These are phyloP conservation scores for Anser brachyrhynchus DNA, from an alignment of 2,113 vertebrate species.

Conservation along the genomic window DNA sequence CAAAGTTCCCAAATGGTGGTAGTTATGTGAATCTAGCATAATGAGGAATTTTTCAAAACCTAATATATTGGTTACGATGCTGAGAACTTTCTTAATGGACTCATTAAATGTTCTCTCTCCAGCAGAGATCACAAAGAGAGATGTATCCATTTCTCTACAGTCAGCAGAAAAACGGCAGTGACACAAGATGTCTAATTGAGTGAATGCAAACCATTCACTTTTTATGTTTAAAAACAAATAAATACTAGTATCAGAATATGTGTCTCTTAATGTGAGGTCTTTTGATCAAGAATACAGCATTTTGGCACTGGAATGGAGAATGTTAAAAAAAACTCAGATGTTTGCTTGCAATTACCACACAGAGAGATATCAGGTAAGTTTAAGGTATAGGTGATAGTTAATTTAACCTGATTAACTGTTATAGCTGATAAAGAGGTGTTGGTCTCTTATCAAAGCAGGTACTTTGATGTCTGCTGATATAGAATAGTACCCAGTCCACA, in stretches of 20 bases:
- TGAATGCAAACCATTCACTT: neutral
- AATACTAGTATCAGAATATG: neutral
- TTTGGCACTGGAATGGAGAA: neutral
- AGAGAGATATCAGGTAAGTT: neutral
- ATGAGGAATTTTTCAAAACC: neutral
- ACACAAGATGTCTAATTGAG: neutral
- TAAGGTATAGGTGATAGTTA: neutral
- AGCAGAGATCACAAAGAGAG: neutral
- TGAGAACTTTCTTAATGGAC: neutral
- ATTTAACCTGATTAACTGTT: neutral
- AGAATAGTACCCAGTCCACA: neutral
- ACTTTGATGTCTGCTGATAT: conserved; percentile 12
- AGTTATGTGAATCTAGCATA: neutral
- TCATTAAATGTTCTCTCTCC: conserved; percentile 4
- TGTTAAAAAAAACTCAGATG: neutral
- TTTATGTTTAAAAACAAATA: neutral
- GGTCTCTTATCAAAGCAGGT: conserved; percentile 6
- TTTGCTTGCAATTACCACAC: neutral
- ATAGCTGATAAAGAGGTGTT: neutral
- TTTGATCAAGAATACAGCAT: neutral
- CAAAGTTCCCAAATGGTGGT: neutral
- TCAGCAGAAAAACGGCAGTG: neutral
- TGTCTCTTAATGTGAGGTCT: neutral
- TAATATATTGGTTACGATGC: neutral
- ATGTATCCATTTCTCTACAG: neutral